Percentiles rank a stretch among this genome's conserved stretches.
These are phyloP conservation scores for Aporophyla lueneburgensis DNA, from an alignment of 2,888 invertebrate species.

Conservation along the genomic window DNA sequence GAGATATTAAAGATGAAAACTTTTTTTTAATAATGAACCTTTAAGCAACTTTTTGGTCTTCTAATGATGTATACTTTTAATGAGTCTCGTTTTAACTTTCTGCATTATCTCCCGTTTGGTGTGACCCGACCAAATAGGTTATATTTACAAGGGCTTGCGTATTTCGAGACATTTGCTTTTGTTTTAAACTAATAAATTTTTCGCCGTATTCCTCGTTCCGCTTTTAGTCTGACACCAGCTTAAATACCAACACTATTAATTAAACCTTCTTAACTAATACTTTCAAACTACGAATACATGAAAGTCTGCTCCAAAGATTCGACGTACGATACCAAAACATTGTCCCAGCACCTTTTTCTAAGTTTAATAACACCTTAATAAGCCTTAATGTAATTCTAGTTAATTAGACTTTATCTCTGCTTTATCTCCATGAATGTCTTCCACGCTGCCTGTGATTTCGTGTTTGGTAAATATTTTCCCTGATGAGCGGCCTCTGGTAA, in stretches of 20 bases:
- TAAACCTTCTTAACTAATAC: constrained; percentile 46
- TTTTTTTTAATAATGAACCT: not conserved
- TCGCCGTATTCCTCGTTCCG: not conserved
- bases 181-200: not conserved
- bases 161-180: not conserved
- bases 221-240: not conserved
- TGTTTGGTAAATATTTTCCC: constrained; percentile 88
- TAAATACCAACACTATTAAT: constrained; percentile 31
- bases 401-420: constrained; percentile 86
- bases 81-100: not conserved
- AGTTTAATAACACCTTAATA: constrained; percentile 77
- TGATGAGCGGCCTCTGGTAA: constrained; percentile 76
- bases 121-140: not conserved
- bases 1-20: not conserved
- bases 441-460: constrained; percentile 78
- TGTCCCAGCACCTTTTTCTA: constrained; percentile 62
- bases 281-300: constrained; percentile 21
- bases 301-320: constrained; percentile 43
- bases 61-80: not conserved
- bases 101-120: not conserved
- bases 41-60: not conserved
- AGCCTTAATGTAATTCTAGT: constrained; percentile 78
- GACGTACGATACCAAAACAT: constrained; percentile 47
- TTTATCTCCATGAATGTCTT: constrained; percentile 82
- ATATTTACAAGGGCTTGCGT: not conserved